Percentiles rank a stretch among this genome's conserved stretches.
phyloP scores from a whole-genome alignment of 2,888 invertebrate species.

The Athalia circularis region DNA sequence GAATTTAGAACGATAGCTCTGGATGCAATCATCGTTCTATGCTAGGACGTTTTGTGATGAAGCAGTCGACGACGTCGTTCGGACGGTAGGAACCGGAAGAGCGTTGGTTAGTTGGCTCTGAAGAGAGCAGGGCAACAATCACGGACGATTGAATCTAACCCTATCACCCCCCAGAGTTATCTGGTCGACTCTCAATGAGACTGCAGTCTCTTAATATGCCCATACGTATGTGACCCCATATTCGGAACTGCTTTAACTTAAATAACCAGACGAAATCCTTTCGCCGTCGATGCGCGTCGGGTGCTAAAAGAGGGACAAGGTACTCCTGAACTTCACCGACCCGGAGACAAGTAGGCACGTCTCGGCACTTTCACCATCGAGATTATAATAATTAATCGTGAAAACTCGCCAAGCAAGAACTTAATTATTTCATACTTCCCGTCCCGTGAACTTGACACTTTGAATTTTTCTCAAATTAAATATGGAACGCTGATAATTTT shows the following conservation, averaged over 20 bases:
- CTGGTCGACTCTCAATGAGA: slow-evolving; percentile 15
- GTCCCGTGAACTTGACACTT: too few relatives aligned
- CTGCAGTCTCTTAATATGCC: slow-evolving; percentile 27
- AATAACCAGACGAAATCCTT: too few relatives aligned
- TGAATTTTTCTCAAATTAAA: too few relatives aligned
- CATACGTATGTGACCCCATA: slow-evolving; percentile 3
- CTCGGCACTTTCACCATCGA: too few relatives aligned
- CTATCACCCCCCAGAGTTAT: slow-evolving; percentile 49
- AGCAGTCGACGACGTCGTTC: slow-evolving; percentile 43
- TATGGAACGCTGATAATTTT: too few relatives aligned
- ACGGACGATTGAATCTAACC: slow-evolving; percentile 66
- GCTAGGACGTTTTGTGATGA: slow-evolving; percentile 55
- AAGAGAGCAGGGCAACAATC: slow-evolving; percentile 61
- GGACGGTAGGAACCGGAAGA: slow-evolving; percentile 3
- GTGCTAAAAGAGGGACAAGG: too few relatives aligned
- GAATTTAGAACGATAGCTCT: slow-evolving; percentile 53
- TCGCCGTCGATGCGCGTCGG: too few relatives aligned
- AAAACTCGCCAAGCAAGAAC: too few relatives aligned
- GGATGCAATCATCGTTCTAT: slow-evolving; percentile 66
- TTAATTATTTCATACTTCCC: too few relatives aligned
- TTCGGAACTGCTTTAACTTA: not conserved
- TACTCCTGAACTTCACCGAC: too few relatives aligned
- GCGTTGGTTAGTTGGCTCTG: slow-evolving; percentile 54
- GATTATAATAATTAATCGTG: too few relatives aligned
- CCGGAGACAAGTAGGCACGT: too few relatives aligned